phyloP scores from a whole-genome alignment of 2,797 vertebrate genomes.

The Heliangelus exortis region DNA sequence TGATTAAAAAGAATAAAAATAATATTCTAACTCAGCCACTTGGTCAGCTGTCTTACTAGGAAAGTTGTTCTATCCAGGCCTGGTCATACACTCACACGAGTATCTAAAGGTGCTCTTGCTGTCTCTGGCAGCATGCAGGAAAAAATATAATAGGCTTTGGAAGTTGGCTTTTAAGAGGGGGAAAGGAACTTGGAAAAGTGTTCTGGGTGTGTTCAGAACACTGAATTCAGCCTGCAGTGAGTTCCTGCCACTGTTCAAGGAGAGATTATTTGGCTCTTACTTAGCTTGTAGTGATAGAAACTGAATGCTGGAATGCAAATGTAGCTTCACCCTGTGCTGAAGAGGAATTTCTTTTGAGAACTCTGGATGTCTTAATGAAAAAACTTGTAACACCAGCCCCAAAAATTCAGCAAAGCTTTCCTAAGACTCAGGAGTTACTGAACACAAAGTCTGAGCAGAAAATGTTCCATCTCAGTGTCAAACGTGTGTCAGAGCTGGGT shows the following conservation, averaged over 20 bases:
- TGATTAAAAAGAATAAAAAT: neutral
- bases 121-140: neutral
- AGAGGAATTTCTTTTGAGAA: neutral
- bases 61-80: neutral
- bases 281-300: neutral
- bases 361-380: neutral
- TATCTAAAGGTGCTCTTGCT: neutral
- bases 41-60: neutral
- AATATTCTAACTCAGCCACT: neutral
- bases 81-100: neutral
- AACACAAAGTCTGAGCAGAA: neutral
- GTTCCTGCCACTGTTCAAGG: neutral
- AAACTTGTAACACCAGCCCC: neutral
- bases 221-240: fast-evolving
- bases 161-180: neutral
- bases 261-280: neutral
- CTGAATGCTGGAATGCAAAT: neutral
- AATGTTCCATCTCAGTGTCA: fast-evolving
- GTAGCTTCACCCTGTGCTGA: neutral
- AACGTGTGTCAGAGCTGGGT: too few relatives aligned
- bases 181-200: neutral
- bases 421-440: neutral
- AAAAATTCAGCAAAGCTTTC: neutral
- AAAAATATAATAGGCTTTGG: neutral
- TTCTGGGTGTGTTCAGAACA: neutral